Conservation (phyloP, 2,888 invertebrate species). For the Tethea ocularis region DNA sequence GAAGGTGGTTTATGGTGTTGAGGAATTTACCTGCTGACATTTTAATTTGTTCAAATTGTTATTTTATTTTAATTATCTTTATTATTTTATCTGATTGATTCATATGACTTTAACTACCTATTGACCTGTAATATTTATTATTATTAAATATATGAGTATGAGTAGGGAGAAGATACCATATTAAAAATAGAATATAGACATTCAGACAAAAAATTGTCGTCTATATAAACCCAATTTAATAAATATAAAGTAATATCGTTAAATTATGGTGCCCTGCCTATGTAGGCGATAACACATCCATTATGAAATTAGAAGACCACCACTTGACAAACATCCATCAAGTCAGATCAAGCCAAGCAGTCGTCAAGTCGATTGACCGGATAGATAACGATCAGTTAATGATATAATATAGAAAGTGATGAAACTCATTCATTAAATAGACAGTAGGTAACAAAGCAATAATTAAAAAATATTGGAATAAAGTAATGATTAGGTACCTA, state of each 20-base stretch:
- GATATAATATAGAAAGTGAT: background rate
- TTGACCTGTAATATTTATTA: too few species aligned
- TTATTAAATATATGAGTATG: too few species aligned
- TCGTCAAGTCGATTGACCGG: background rate
- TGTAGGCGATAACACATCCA: background rate
- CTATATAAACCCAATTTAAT: background rate
- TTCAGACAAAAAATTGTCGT: background rate
- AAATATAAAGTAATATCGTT: background rate
- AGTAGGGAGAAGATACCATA: too few species aligned
- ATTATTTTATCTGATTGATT: too few species aligned
- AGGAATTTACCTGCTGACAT: too few species aligned
- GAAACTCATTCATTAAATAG: background rate
- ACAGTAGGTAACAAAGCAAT: background rate
- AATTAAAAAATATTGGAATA: too few species aligned
- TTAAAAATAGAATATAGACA: background rate
- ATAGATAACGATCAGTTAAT: background rate
- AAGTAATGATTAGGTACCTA: too few species aligned
- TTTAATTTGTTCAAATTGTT: too few species aligned
- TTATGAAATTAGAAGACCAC: background rate
- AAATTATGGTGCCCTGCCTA: background rate
- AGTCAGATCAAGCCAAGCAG: background rate
- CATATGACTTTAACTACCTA: too few species aligned
- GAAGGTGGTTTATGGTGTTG: too few species aligned
- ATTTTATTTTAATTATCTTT: too few species aligned
- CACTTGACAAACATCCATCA: background rate